Evolutionary conservation across 1,140 invertebrate species (phyloP).

Genomic region (Leptinotarsa texana): DNA sequence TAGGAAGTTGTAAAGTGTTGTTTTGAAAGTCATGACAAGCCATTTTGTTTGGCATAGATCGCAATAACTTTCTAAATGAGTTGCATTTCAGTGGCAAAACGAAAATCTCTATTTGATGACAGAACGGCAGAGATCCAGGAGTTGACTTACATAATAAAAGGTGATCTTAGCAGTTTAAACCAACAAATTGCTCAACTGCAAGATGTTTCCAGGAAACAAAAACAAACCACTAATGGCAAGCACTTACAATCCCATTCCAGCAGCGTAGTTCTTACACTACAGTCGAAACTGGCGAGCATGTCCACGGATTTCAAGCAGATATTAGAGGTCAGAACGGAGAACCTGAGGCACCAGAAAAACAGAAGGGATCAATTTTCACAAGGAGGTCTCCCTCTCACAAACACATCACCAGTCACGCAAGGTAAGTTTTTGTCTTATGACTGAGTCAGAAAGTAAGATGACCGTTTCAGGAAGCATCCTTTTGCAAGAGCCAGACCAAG

Average conservation of each 20-base stretch:
- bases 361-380: constrained; percentile 93
- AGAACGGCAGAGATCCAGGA: constrained; percentile 95
- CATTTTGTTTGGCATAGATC: no score
- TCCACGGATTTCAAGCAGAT: constrained; percentile 96
- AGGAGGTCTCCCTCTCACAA: constrained; percentile 70
- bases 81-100: constrained; percentile 85
- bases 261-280: constrained; percentile 90
- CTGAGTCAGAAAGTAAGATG: background rate
- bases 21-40: no score
- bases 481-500: constrained; percentile 72
- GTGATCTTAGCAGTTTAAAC: constrained; percentile 92
- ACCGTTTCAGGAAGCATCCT: constrained; percentile 49
- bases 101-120: constrained; percentile 96
- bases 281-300: constrained; percentile 95
- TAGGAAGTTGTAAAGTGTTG: no score
- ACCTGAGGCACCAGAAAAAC: constrained; percentile 93
- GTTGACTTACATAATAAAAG: constrained; percentile 96
- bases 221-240: constrained; percentile 66
- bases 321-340: constrained; percentile 86
- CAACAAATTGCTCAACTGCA: constrained; percentile 91
- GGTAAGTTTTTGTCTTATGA: constrained; percentile 29
- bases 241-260: constrained; percentile 95
- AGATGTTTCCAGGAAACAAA: constrained; percentile 74
- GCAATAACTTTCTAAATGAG: no score
- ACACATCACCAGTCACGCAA: constrained; percentile 32